A percentile compares a stretch with the other conserved stretches of the same genome.
Conservation (phyloP, 2,113 vertebrate genomes). For the Cisticola juncidis region DNA sequence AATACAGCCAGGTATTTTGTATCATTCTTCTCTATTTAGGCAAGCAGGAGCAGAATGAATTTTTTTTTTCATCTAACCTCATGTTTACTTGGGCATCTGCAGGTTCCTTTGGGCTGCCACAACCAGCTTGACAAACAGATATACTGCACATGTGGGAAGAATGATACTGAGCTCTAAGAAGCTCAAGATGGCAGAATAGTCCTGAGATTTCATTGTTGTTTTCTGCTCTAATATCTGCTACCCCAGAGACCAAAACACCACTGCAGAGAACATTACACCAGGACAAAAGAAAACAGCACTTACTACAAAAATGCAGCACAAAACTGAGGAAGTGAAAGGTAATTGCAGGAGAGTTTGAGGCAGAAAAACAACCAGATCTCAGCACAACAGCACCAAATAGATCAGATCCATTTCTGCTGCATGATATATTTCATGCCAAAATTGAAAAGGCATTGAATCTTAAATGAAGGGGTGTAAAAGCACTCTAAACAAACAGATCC, state of each 20-base stretch:
- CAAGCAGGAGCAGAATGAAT: not conserved
- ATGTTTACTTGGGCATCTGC: not conserved
- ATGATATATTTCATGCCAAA: not conserved
- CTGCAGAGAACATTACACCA: not conserved
- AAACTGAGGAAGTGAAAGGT: not conserved
- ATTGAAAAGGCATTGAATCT: not conserved
- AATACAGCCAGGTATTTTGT: not conserved
- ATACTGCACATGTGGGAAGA: not conserved
- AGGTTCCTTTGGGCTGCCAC: not conserved
- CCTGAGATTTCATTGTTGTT: not conserved
- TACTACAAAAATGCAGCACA: not conserved
- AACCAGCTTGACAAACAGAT: not conserved
- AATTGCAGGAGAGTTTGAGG: not conserved
- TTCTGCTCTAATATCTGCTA: not conserved
- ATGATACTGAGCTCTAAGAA: not conserved
- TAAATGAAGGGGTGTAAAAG: not conserved
- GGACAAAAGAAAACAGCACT: not conserved
- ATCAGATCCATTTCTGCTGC: not conserved
- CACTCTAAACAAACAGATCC: not conserved
- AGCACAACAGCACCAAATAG: not conserved
- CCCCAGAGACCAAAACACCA: not conserved
- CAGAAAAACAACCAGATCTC: not conserved
- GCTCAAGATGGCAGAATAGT: not conserved
- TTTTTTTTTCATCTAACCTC: not conserved
- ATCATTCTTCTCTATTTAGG: not conserved